These are phyloP conservation scores for Patella depressa DNA, from an alignment of 2,888 invertebrate genomes.

Conservation along the genomic window DNA sequence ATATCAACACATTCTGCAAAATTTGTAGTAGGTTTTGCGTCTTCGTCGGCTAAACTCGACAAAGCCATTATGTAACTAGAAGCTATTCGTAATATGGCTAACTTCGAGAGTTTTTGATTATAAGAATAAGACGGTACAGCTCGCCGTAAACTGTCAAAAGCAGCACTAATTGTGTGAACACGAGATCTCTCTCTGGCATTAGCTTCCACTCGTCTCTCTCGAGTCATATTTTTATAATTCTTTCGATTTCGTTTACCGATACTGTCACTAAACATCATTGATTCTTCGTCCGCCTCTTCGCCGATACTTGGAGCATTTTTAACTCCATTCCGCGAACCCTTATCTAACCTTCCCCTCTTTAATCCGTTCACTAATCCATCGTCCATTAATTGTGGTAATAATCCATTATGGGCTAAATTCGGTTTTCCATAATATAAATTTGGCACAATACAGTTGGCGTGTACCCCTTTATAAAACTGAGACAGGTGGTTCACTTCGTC, in stretches of 20 bases:
- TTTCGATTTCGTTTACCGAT: constrained; percentile 58
- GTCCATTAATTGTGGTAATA: constrained; percentile 17
- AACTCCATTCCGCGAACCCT: not conserved
- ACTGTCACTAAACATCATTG: constrained; percentile 27
- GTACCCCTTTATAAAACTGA: constrained; percentile 17
- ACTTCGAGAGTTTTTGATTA: constrained; percentile 92
- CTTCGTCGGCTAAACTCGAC: constrained; percentile 81
- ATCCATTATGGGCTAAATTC: constrained; percentile 16
- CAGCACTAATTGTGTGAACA: constrained; percentile 95
- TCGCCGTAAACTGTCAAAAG: constrained; percentile 88
- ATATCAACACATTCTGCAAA: constrained; percentile 85
- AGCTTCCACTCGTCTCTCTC: constrained; percentile 92
- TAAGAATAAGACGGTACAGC: constrained; percentile 92
- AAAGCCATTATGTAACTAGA: constrained; percentile 93
- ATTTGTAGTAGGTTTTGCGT: constrained; percentile 76
- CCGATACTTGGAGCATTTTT: not conserved
- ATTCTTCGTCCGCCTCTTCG: constrained; percentile 13
- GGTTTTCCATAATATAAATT: constrained; percentile 22
- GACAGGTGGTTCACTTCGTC: constrained; percentile 2
- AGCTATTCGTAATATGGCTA: constrained; percentile 92
- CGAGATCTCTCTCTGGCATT: constrained; percentile 93
- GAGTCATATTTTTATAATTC: constrained; percentile 96
- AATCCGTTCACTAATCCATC: constrained; percentile 13
- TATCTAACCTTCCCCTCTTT: constrained; percentile 11
- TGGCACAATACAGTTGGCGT: constrained; percentile 26